Percentiles rank a stretch among this genome's conserved stretches.
Conservation (phyloP, 1,140 invertebrate genomes). For the Teleopsis dalmanni region DNA sequence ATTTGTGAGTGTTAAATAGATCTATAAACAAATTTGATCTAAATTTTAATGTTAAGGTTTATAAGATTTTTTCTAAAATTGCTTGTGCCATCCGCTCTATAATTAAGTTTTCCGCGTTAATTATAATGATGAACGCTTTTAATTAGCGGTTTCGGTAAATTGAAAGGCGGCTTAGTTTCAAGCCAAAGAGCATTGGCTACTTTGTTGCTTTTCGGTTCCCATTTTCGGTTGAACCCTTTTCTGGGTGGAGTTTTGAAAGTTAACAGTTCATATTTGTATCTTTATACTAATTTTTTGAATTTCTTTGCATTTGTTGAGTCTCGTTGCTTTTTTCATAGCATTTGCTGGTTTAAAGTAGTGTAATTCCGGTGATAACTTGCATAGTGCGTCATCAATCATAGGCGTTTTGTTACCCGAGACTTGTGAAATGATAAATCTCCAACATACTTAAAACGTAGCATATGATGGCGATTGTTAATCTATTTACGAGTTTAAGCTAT, state of each 20-base stretch:
- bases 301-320: background rate
- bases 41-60: too few species aligned
- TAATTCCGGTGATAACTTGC: slow-evolving; percentile 12
- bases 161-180: slow-evolving; percentile 8
- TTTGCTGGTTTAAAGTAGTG: slow-evolving; percentile 5
- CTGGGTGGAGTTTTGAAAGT: slow-evolving; percentile 8
- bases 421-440: too few species aligned
- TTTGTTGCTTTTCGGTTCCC: background rate
- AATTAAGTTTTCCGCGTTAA: slow-evolving; percentile 11
- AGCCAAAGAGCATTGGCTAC: too few species aligned
- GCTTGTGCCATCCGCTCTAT: too few species aligned
- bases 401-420: too few species aligned
- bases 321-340: background rate
- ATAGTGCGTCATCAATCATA: slow-evolving; percentile 4
- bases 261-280: slow-evolving; percentile 9
- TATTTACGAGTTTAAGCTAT: too few species aligned
- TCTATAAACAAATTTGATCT: too few species aligned
- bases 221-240: background rate
- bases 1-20: too few species aligned
- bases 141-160: slow-evolving; percentile 7
- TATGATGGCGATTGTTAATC: too few species aligned
- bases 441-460: too few species aligned
- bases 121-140: slow-evolving; percentile 8
- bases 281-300: too few species aligned
- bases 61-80: too few species aligned